Conservation (phyloP, 2,113 vertebrate species). For the Eira barbara region DNA sequence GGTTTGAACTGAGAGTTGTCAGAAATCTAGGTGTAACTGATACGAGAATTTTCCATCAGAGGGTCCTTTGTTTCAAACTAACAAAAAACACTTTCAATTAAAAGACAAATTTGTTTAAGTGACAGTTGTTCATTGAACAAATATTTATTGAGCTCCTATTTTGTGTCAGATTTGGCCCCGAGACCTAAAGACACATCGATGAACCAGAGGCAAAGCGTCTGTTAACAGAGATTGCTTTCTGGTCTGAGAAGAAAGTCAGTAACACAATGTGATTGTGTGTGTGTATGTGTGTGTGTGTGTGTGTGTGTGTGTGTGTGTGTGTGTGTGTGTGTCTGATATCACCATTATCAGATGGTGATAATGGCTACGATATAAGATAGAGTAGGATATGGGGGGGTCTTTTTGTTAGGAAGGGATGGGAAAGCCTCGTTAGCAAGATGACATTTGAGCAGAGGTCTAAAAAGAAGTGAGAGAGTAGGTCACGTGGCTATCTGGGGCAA, state of each 20-base stretch:
- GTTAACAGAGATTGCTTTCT: neutral
- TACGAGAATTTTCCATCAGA: neutral
- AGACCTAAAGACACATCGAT: neutral
- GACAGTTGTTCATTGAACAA: neutral
- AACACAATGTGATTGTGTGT: neutral
- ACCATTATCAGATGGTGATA: neutral
- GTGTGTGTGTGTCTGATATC: too few species aligned
- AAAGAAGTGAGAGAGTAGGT: neutral
- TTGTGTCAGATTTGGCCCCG: conserved; percentile 22
- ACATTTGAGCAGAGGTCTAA: neutral
- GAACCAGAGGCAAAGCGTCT: neutral
- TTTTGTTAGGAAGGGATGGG: neutral
- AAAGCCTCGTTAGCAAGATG: neutral
- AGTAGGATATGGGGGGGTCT: neutral
- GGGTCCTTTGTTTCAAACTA: neutral
- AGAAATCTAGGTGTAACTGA: neutral
- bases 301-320: neutral
- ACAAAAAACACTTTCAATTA: neutral
- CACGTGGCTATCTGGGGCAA: neutral
- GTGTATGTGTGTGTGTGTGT: neutral
- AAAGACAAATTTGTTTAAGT: neutral
- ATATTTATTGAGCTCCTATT: neutral
- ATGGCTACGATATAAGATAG: neutral
- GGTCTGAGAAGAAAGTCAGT: neutral
- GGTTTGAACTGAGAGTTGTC: neutral